A percentile compares a stretch with the other conserved stretches of the same genome.
These are phyloP conservation scores for Carettochelys insculpta DNA, from an alignment of 2,113 vertebrate genomes.

Conservation along the genomic window DNA sequence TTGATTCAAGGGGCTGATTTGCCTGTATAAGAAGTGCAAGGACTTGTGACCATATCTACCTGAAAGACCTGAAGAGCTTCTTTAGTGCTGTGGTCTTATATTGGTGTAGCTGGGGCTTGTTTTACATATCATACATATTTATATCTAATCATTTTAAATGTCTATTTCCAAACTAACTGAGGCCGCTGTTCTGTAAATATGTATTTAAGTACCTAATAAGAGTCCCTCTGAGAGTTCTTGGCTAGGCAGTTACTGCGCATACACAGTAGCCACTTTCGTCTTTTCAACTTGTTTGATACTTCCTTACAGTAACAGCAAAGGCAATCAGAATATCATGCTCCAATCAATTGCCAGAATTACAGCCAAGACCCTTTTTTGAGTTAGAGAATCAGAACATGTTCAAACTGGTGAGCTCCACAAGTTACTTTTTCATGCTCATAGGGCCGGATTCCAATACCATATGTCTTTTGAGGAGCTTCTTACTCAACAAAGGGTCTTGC, in stretches of 20 bases:
- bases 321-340: slow-evolving; percentile 63
- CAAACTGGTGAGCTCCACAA: slow-evolving; percentile 17
- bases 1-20: slow-evolving; percentile 48
- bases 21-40: slow-evolving; percentile 1
- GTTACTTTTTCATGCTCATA: accelerated
- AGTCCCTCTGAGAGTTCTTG: slow-evolving; percentile 69
- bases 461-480: accelerated
- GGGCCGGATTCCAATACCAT: not conserved
- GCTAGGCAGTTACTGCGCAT: slow-evolving; percentile 76
- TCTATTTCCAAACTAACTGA: slow-evolving; percentile 65
- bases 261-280: slow-evolving; percentile 74
- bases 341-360: slow-evolving; percentile 73
- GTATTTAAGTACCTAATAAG: slow-evolving; percentile 74
- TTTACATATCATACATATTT: slow-evolving; percentile 82
- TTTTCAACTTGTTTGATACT: slow-evolving; percentile 55
- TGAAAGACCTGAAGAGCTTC: slow-evolving; percentile 73
- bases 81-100: slow-evolving; percentile 77
- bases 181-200: slow-evolving; percentile 81
- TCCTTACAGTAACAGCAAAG: slow-evolving; percentile 65
- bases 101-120: slow-evolving; percentile 75
- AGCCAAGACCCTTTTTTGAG: slow-evolving; percentile 49
- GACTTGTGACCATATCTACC: slow-evolving; percentile 56
- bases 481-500: not conserved
- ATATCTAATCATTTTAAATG: slow-evolving; percentile 80
- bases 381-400: slow-evolving; percentile 37